Base-by-base conservation (phyloP, 1,140 invertebrate genomes). In the Homalodisca vitripennis region DNA sequence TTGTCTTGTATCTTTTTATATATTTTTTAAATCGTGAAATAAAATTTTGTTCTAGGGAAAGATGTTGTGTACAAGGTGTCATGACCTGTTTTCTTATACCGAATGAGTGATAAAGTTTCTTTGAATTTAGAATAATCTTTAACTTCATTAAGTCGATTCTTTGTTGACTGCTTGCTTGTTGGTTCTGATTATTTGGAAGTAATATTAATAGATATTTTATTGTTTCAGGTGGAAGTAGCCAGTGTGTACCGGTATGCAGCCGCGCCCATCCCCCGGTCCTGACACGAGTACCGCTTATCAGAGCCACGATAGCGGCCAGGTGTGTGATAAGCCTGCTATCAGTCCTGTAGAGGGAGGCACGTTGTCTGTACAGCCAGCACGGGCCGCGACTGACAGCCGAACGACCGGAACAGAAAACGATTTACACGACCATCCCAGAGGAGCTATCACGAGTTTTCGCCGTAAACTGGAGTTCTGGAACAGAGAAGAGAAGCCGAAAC, bases 391-490 rank as follows among this genome's bases (percentile, higher is more conserved):
- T 41, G 34, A 41, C 34, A 41, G n/a, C 34, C 6, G 34, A 10
- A 10, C 34, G 34, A 41, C 34, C 34, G 6, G 17, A 17, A 41
- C 34, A 41, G 6, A 41, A 6, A 10, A 41, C 6, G 6, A 41
- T 6, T 41, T 60, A 30, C 29, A 10, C 14, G 13, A 26, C 17
- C 31, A 30, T 41, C 63, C 63, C 3, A 32, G 17, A 12, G 63
- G 34, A 24, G 63, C 63, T 10, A 13, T 31, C 14, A 46, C 32
- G 13, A 66, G n/a, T 46, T 46, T 46, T 6, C 32, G 26, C 17
- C 17, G 32, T 14, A 66, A 66, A 47, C 63, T 66, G 3, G 63
- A 41, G 10, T 66, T 66, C 41, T 66, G 32, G 63, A 47, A 66
- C 41, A 60, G 22, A 60, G 26, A 20, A 26, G 32, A 22, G 26